A percentile compares a stretch with the other conserved stretches of the same genome.
These are phyloP conservation scores for Saxidomus purpurata DNA, from an alignment of 1,140 invertebrate genomes.

Conservation along the genomic window DNA sequence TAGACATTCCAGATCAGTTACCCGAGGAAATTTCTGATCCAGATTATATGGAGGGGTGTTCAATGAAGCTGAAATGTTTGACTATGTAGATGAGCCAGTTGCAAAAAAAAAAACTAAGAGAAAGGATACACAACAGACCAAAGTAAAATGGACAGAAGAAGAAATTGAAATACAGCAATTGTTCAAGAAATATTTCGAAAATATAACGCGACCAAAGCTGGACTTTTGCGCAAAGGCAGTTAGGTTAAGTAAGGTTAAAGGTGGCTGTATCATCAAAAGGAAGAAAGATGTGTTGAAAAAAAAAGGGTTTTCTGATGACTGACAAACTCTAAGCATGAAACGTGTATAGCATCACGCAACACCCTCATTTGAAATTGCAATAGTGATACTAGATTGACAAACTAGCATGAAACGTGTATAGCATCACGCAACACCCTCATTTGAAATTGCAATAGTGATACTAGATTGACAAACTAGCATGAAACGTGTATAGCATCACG, in stretches of 20 bases:
- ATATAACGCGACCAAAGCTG: not conserved
- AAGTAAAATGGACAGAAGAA: slow-evolving; percentile 35
- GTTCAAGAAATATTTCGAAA: not conserved
- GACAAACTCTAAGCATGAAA: slow-evolving; percentile 21
- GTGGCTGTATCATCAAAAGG: not conserved
- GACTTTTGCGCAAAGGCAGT: not conserved
- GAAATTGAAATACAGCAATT: not conserved
- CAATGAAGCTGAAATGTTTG: not conserved
- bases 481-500: not conserved
- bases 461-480: slow-evolving; percentile 35
- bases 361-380: not conserved
- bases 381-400: slow-evolving; percentile 35
- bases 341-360: not conserved
- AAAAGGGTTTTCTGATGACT: slow-evolving; percentile 22
- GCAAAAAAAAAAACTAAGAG: not conserved
- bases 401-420: not conserved
- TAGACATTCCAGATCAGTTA: not conserved
- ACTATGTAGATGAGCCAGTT: not conserved
- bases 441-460: too few species aligned
- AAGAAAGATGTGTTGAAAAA: slow-evolving; percentile 43
- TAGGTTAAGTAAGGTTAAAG: not conserved
- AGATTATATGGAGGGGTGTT: not conserved
- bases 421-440: not conserved
- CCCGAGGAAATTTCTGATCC: not conserved
- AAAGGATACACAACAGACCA: not conserved